Evolutionary conservation across 1,140 invertebrate species (phyloP).

Genomic region (Drosophila santomea): DNA sequence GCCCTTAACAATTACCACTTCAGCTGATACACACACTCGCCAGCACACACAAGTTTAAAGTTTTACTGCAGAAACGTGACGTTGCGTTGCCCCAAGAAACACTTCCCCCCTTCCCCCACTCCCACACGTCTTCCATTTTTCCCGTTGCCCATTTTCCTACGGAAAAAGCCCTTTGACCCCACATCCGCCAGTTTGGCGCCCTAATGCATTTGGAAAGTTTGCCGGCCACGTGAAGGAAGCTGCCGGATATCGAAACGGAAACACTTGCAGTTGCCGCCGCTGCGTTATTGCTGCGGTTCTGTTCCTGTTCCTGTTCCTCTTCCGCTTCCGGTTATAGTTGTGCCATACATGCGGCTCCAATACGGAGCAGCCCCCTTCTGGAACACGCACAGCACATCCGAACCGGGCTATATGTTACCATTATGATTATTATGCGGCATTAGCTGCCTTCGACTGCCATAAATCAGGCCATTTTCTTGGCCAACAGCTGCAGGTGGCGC

Average conservation of each 20-base stretch:
- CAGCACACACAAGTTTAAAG: conserved; percentile 20
- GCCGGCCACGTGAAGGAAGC: conserved; percentile 54
- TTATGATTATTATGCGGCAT: conserved; percentile 69
- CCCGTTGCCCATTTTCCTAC: neutral
- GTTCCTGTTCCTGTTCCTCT: conserved; percentile 37
- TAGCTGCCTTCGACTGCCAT: conserved; percentile 32
- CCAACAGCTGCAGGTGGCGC: conserved; percentile 38
- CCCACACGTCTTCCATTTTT: neutral
- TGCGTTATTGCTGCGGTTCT: conserved; percentile 72
- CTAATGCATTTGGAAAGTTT: conserved; percentile 78
- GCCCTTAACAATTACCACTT: conserved; percentile 54
- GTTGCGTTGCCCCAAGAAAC: conserved; percentile 32
- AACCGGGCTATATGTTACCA: conserved; percentile 51
- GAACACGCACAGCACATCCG: conserved; percentile 55
- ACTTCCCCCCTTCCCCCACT: too few species aligned
- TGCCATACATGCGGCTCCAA: neutral
- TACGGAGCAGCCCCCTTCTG: conserved; percentile 2
- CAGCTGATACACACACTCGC: conserved; percentile 23
- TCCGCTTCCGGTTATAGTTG: conserved; percentile 6
- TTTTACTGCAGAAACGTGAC: conserved; percentile 74
- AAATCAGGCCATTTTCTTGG: conserved; percentile 67
- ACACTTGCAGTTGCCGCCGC: conserved; percentile 70
- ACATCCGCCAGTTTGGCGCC: neutral
- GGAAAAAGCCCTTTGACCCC: conserved; percentile 9
- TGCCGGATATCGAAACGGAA: conserved; percentile 80